phyloP scores from a whole-genome alignment of 2,888 invertebrate genomes.

The Pyrochroa serraticornis region DNA sequence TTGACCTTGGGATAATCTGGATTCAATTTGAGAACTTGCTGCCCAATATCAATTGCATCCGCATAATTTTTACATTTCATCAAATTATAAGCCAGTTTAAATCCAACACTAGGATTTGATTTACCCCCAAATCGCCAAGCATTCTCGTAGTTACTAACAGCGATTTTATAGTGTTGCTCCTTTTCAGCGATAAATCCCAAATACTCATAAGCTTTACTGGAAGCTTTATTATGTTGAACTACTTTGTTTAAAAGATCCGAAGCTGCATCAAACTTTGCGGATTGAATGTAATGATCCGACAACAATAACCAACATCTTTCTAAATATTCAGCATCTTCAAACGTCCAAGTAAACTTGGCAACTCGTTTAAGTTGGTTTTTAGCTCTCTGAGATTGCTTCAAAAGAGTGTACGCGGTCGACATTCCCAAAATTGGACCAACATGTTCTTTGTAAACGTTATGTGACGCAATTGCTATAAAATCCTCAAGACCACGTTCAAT shows the following conservation, averaged over 20 bases:
- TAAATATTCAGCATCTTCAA: slow-evolving; percentile 94
- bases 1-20: slow-evolving; percentile 90
- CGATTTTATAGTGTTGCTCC: slow-evolving; percentile 87
- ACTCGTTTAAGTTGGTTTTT: slow-evolving; percentile 92
- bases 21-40: slow-evolving; percentile 78
- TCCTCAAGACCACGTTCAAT: slow-evolving; percentile 86
- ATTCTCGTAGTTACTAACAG: slow-evolving; percentile 79
- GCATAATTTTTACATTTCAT: slow-evolving; percentile 88
- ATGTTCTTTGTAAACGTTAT: slow-evolving; percentile 76
- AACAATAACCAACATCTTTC: slow-evolving; percentile 94
- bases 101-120: slow-evolving; percentile 85
- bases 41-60: slow-evolving; percentile 90
- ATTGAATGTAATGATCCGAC: slow-evolving; percentile 87
- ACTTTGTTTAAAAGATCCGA: slow-evolving; percentile 80
- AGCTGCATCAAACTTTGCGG: slow-evolving; percentile 85
- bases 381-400: slow-evolving; percentile 90
- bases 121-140: slow-evolving; percentile 88
- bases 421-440: slow-evolving; percentile 85
- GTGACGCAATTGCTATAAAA: slow-evolving; percentile 71
- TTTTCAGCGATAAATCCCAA: slow-evolving; percentile 87
- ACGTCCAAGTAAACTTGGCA: slow-evolving; percentile 85
- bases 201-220: slow-evolving; percentile 89
- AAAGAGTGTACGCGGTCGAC: slow-evolving; percentile 74
- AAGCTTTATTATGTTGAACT: slow-evolving; percentile 84
- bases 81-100: slow-evolving; percentile 89